Percentiles rank a stretch among this genome's conserved stretches.
Evolutionary conservation across 2,113 vertebrate genomes (phyloP).

Genomic region (Urocolius indicus): DNA sequence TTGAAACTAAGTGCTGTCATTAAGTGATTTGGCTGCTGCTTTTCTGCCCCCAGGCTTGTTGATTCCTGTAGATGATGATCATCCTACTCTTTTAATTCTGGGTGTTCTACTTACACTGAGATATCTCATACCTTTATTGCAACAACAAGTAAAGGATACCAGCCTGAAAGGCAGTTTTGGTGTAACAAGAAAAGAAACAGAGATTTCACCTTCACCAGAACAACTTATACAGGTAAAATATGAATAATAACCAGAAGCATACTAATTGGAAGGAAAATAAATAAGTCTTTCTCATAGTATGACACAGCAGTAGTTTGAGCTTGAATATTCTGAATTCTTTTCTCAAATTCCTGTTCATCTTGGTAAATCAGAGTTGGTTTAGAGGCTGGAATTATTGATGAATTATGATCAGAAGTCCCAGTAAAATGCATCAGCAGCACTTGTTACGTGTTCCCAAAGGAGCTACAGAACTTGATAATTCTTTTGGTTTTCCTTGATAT

Average conservation of each 20-base stretch:
- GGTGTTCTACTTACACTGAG: constrained; percentile 93
- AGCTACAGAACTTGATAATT: not conserved
- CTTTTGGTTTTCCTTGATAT: not conserved
- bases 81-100: constrained; percentile 87
- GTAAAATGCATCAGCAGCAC: not conserved
- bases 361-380: not conserved
- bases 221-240: constrained; percentile 90
- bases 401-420: not conserved
- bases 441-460: not conserved
- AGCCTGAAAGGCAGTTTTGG: constrained; percentile 98
- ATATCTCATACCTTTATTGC: constrained; percentile 93
- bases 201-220: constrained; percentile 90
- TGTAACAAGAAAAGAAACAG: constrained; percentile 91
- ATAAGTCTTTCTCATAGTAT: not conserved
- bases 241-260: not conserved
- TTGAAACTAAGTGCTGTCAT: not conserved
- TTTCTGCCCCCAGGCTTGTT: constrained; percentile 81
- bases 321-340: not conserved
- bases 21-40: not conserved
- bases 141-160: constrained; percentile 93
- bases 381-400: not conserved
- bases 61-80: constrained; percentile 89
- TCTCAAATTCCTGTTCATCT: not conserved
- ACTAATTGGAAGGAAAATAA: not conserved
- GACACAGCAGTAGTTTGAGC: not conserved